Percentiles rank a stretch among this genome's conserved stretches.
These are phyloP conservation scores for Sturmia bella DNA, from an alignment of 2,888 invertebrate species.

Conservation along the genomic window DNA sequence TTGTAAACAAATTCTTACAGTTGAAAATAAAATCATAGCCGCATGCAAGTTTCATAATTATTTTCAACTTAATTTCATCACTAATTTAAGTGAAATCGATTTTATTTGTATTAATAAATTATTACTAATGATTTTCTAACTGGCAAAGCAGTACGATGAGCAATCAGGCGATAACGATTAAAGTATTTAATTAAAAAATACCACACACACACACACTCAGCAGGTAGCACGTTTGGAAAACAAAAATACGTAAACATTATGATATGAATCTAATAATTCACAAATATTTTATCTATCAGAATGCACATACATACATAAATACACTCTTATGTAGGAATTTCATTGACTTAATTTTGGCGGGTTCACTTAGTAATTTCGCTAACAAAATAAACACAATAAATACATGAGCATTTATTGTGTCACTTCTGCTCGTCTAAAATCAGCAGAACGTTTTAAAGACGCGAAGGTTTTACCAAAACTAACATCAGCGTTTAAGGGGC, in stretches of 20 bases:
- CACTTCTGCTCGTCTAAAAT: neutral
- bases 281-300: slow-evolving; percentile 28
- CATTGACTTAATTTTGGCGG: slow-evolving; percentile 2
- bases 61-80: slow-evolving; percentile 22
- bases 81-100: slow-evolving; percentile 13
- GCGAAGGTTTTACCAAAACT: slow-evolving; percentile 61
- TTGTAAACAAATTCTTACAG: slow-evolving; percentile 17
- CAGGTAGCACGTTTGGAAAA: neutral
- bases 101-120: slow-evolving; percentile 1
- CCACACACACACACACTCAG: too few species aligned
- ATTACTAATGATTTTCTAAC: too few species aligned
- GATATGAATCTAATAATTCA: slow-evolving; percentile 14
- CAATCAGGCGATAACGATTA: too few species aligned
- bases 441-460: slow-evolving; percentile 48
- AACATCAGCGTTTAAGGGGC: slow-evolving; percentile 44
- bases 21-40: slow-evolving; percentile 18
- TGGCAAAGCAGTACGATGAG: too few species aligned
- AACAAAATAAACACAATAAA: slow-evolving; percentile 12
- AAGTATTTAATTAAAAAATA: too few species aligned
- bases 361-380: neutral
- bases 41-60: slow-evolving; percentile 40
- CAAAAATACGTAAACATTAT: slow-evolving; percentile 6
- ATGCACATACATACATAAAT: neutral
- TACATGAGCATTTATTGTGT: slow-evolving; percentile 23
- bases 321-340: slow-evolving; percentile 6